Percentiles rank a stretch among this genome's conserved stretches.
Conservation (phyloP, 2,888 invertebrate genomes). For the Drosophila hawaiiensis region DNA sequence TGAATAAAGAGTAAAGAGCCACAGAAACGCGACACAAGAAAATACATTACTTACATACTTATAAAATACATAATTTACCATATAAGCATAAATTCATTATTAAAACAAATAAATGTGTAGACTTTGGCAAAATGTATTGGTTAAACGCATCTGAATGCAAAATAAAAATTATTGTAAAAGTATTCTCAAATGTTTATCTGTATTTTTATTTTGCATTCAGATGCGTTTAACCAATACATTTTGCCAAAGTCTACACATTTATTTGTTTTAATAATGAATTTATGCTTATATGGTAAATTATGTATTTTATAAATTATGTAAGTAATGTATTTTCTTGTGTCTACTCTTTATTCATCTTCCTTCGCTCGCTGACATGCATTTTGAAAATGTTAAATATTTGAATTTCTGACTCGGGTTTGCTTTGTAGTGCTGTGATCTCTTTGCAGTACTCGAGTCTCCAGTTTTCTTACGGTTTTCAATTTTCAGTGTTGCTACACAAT, state of each 20-base stretch:
- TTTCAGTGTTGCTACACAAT: constrained; percentile 73
- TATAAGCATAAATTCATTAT: constrained; percentile 73
- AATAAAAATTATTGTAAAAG: too few relatives aligned
- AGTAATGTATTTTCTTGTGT: constrained; percentile 69
- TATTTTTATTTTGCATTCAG: constrained; percentile 72
- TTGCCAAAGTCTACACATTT: constrained; percentile 71
- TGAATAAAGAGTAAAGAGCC: not conserved
- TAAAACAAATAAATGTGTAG: constrained; percentile 65
- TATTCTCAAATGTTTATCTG: too few relatives aligned
- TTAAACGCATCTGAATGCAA: constrained; percentile 74
- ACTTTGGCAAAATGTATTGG: constrained; percentile 72
- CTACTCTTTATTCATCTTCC: not conserved
- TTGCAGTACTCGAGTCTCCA: constrained; percentile 24
- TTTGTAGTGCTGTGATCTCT: constrained; percentile 16
- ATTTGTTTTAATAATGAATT: constrained; percentile 70
- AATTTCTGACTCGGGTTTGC: too few relatives aligned
- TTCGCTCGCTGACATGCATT: constrained; percentile 44
- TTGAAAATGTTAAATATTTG: constrained; percentile 50
- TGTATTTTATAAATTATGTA: constrained; percentile 76
- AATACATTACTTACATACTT: constrained; percentile 77
- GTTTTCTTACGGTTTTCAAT: too few relatives aligned
- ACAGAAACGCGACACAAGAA: constrained; percentile 63
- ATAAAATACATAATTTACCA: constrained; percentile 69
- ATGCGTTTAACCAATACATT: constrained; percentile 72
- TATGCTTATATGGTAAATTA: constrained; percentile 69